Evolutionary conservation across 2,888 invertebrate genomes (phyloP).

Genomic region (Hydraecia micacea): DNA sequence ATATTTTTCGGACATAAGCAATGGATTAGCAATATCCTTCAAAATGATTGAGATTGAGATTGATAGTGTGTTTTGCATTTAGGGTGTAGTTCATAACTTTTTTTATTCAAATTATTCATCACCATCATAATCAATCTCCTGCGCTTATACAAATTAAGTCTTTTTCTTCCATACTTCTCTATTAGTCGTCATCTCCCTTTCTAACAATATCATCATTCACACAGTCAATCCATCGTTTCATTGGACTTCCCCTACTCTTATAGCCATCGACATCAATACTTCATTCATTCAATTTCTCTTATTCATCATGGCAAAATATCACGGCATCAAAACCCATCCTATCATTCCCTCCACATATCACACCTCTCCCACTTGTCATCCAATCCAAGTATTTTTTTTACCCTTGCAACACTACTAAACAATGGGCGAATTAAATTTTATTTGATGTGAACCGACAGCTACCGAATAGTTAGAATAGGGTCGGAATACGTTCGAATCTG

Average conservation of each 20-base stretch:
- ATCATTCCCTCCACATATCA: slow-evolving; percentile 26
- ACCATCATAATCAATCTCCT: neutral
- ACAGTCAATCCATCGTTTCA: neutral
- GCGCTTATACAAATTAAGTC: neutral
- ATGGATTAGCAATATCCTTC: no score
- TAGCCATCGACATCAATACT: neutral
- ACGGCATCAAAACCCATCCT: neutral
- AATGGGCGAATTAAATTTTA: slow-evolving; percentile 87
- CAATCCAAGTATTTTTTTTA: slow-evolving; percentile 56
- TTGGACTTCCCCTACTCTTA: neutral
- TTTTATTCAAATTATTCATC: neutral
- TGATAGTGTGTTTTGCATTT: no score
- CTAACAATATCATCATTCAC: neutral
- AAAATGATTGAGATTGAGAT: no score
- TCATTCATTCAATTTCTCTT: neutral
- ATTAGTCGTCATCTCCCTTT: neutral
- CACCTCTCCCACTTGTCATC: slow-evolving; percentile 35
- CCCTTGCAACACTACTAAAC: slow-evolving; percentile 71
- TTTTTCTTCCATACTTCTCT: neutral
- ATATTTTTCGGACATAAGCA: no score
- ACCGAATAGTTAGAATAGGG: slow-evolving; percentile 74
- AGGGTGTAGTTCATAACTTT: neutral
- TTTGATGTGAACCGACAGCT: slow-evolving; percentile 81
- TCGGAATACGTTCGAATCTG: slow-evolving; percentile 68
- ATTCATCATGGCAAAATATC: slow-evolving; percentile 4